These are phyloP conservation scores for Drosophila teissieri DNA, from an alignment of 1,140 invertebrate genomes.

Conservation along the genomic window DNA sequence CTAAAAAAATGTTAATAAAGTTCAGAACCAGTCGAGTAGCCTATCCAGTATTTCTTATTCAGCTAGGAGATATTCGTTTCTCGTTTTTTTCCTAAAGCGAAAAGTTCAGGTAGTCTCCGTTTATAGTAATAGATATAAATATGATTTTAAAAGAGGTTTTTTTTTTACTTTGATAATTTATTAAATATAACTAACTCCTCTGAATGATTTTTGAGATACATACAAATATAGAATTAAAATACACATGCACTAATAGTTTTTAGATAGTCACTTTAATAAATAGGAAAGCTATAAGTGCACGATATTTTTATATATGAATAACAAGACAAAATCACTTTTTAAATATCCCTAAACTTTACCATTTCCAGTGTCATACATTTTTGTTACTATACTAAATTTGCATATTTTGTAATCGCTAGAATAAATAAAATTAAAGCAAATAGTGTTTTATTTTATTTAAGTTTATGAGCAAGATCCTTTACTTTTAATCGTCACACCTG, in stretches of 20 bases:
- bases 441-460: neutral
- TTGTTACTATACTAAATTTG: neutral
- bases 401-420: conserved; percentile 4
- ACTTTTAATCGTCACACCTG: conserved; percentile 78
- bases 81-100: too few relatives aligned
- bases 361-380: neutral
- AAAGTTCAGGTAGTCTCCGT: too few relatives aligned
- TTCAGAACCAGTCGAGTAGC: too few relatives aligned
- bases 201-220: neutral
- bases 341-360: neutral
- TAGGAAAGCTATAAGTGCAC: conserved; percentile 11
- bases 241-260: conserved; percentile 2
- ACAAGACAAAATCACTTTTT: neutral
- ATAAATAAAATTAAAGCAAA: conserved; percentile 22
- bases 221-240: neutral
- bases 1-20: too few relatives aligned
- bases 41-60: too few relatives aligned
- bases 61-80: too few relatives aligned
- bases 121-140: too few relatives aligned
- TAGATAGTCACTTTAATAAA: neutral
- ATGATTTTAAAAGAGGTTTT: neutral
- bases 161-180: neutral
- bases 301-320: neutral
- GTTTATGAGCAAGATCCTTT: conserved; percentile 71
- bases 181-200: neutral